Percentiles rank a stretch among this genome's conserved stretches.
phyloP scores from a whole-genome alignment of 2,888 invertebrate genomes.

The Lepidonotus clava region DNA sequence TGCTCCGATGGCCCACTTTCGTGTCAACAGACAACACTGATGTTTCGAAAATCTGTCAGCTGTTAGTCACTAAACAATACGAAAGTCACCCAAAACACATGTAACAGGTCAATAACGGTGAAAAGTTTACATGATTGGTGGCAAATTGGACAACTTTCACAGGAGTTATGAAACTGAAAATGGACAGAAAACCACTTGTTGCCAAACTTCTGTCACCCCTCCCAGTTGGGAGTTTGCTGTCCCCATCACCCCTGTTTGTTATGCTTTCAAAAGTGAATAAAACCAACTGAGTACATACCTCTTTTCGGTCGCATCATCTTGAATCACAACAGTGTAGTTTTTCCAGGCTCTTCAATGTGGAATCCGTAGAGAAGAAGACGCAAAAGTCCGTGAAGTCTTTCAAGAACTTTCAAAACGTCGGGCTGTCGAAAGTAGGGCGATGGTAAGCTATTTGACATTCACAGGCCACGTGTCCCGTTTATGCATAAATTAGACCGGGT shows the following conservation, averaged over 20 bases:
- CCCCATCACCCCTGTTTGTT: neutral
- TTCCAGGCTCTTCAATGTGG: neutral
- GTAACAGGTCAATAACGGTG: neutral
- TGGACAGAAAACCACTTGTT: slow-evolving; percentile 55
- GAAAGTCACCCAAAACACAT: too few species aligned
- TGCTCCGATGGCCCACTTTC: slow-evolving; percentile 34
- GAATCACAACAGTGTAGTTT: neutral
- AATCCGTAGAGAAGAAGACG: neutral
- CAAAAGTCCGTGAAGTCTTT: neutral
- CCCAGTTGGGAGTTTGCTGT: neutral
- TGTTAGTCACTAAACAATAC: too few species aligned
- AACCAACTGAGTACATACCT: slow-evolving; percentile 13
- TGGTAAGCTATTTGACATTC: slow-evolving; percentile 52
- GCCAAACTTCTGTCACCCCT: slow-evolving; percentile 30
- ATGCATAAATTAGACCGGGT: slow-evolving; percentile 52
- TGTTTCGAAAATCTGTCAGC: too few species aligned
- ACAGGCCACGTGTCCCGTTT: slow-evolving; percentile 54
- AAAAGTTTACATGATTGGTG: too few species aligned
- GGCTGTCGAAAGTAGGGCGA: slow-evolving; percentile 14
- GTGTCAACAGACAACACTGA: slow-evolving; percentile 51
- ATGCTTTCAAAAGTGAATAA: neutral
- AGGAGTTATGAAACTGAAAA: neutral
- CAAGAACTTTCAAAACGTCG: slow-evolving; percentile 18
- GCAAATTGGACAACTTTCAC: neutral
- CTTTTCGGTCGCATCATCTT: slow-evolving; percentile 55